A percentile compares a stretch with the other conserved stretches of the same genome.
These are phyloP conservation scores for Triplophysa tibetana DNA, from an alignment of 2,113 vertebrate species.

Conservation along the genomic window DNA sequence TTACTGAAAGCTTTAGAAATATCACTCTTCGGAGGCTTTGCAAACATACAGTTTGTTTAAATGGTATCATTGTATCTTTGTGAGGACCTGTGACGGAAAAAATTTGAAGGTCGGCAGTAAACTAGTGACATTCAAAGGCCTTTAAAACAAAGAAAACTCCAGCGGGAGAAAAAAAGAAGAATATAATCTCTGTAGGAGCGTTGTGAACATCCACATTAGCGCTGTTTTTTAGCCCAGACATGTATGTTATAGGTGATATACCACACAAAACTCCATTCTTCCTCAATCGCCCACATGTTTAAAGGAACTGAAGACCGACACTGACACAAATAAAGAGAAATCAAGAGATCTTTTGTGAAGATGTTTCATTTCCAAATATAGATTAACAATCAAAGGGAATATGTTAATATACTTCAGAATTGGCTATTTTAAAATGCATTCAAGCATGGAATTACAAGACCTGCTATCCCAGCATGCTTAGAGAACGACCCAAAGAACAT, in stretches of 20 bases:
- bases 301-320: neutral
- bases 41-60: neutral
- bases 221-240: neutral
- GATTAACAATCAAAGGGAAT: too few species aligned
- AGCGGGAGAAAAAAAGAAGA: too few species aligned
- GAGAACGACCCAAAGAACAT: too few species aligned
- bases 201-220: neutral
- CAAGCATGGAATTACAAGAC: too few species aligned
- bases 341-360: neutral
- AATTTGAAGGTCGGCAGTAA: neutral
- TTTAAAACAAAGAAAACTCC: too few species aligned
- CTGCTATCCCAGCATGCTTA: too few species aligned
- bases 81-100: neutral
- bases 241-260: neutral
- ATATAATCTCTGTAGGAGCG: neutral
- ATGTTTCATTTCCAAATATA: too few species aligned
- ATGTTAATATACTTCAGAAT: too few species aligned
- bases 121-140: neutral
- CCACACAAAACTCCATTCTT: conserved; percentile 11
- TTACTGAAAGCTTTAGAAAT: neutral
- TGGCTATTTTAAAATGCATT: too few species aligned
- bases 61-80: neutral
- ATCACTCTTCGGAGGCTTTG: conserved; percentile 16
- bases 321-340: neutral
- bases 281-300: neutral